A percentile compares a stretch with the other conserved stretches of the same genome.
Evolutionary conservation across 2,797 vertebrate genomes (phyloP).

Genomic region (Leptodactylus fallax): DNA sequence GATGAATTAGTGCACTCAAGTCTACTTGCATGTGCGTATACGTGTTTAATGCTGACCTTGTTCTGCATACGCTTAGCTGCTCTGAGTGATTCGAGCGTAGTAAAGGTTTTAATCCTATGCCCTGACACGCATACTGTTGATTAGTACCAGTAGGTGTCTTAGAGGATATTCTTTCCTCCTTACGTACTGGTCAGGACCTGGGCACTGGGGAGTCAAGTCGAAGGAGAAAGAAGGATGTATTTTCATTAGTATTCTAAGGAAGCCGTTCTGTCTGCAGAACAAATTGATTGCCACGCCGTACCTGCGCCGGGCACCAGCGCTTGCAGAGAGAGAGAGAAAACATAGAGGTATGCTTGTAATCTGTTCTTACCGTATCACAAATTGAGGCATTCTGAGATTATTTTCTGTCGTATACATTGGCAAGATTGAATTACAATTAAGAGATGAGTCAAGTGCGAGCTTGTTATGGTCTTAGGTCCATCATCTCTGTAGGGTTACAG

Average conservation of each 20-base stretch:
- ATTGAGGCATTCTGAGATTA: conserved; percentile 79
- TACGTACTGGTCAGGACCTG: conserved; percentile 87
- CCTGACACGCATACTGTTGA: conserved; percentile 90
- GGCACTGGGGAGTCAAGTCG: conserved; percentile 85
- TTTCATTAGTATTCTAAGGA: conserved; percentile 92
- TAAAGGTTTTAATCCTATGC: conserved; percentile 90
- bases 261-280: conserved; percentile 91
- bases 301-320: conserved; percentile 94
- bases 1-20: conserved; percentile 81
- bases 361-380: conserved; percentile 81
- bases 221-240: conserved; percentile 80
- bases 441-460: background rate
- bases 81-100: conserved; percentile 83
- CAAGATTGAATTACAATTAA: conserved; percentile 28
- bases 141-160: conserved; percentile 95
- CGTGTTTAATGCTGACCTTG: conserved; percentile 81
- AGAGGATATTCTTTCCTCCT: conserved; percentile 84
- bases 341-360: conserved; percentile 87
- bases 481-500: background rate
- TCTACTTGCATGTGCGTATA: conserved; percentile 73
- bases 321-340: conserved; percentile 86
- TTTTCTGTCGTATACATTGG: conserved; percentile 56
- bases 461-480: background rate
- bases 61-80: conserved; percentile 80
- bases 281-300: conserved; percentile 98